These are phyloP conservation scores for Andrena chrysosceles DNA, from an alignment of 2,888 invertebrate species.

Conservation along the genomic window DNA sequence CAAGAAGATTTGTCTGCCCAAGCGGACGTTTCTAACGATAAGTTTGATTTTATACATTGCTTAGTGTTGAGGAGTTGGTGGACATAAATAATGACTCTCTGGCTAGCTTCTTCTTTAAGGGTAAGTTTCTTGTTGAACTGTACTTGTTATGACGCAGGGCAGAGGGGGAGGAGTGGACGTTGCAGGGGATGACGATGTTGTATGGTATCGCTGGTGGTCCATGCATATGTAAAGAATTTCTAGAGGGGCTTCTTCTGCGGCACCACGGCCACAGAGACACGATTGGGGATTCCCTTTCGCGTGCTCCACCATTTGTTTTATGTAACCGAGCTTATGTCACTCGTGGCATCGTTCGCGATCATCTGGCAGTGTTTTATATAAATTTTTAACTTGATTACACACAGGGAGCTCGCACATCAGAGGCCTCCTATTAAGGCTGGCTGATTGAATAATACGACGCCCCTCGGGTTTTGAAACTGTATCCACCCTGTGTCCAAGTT, in stretches of 20 bases:
- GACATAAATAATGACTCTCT: too few species aligned
- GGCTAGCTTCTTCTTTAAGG: too few species aligned
- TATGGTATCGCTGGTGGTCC: constrained; percentile 76
- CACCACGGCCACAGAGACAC: constrained; percentile 42
- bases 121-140: constrained; percentile 17
- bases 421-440: constrained; percentile 73
- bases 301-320: constrained; percentile 77
- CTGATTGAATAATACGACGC: constrained; percentile 52
- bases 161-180: constrained; percentile 17
- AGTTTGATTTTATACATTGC: too few species aligned
- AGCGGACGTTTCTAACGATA: too few species aligned
- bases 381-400: constrained; percentile 83
- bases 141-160: constrained; percentile 62
- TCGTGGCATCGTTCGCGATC: constrained; percentile 71
- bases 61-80: too few species aligned
- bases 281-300: constrained; percentile 66
- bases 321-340: constrained; percentile 81
- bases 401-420: constrained; percentile 75
- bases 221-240: constrained; percentile 81
- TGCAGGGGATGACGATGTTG: constrained; percentile 55
- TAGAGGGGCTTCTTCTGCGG: constrained; percentile 75
- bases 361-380: constrained; percentile 82
- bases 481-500: neutral
- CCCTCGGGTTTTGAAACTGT: constrained; percentile 20
- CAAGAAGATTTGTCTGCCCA: neutral